Evolutionary conservation across 2,797 vertebrate species (phyloP).

Genomic region (Morelia viridis): DNA sequence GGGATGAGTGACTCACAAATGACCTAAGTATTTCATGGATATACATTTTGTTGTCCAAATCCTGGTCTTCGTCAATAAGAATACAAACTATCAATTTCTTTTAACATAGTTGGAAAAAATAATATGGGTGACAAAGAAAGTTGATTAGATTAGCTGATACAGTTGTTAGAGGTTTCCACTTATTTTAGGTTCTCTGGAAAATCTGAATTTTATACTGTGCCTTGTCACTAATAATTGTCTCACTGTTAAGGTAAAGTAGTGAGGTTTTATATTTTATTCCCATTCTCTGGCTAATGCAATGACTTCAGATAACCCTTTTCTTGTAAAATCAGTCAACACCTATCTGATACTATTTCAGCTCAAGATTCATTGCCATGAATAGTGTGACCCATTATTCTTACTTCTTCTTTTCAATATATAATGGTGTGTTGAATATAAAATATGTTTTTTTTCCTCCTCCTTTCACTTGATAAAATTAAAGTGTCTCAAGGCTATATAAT

Average conservation of each 20-base stretch:
- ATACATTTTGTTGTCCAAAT: not conserved
- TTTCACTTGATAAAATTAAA: conserved; percentile 41
- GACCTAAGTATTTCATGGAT: not conserved
- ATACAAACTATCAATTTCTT: not conserved
- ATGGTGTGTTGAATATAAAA: conserved; percentile 24
- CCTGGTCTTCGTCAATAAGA: not conserved
- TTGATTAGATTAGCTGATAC: not conserved
- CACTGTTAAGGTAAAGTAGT: conserved; percentile 10
- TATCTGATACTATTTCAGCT: conserved; percentile 28
- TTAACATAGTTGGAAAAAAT: not conserved
- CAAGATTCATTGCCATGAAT: conserved; percentile 24
- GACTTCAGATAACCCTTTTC: not conserved
- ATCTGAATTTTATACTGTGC: not conserved
- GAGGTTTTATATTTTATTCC: not conserved
- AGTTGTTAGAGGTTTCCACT: not conserved
- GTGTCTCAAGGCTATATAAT: conserved; percentile 3
- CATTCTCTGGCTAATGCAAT: conserved; percentile 20
- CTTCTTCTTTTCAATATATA: conserved; percentile 40
- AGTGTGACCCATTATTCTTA: conserved; percentile 17
- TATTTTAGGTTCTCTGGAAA: not conserved
- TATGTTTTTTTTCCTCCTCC: not conserved
- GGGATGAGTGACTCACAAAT: not conserved
- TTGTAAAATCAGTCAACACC: conserved; percentile 22
- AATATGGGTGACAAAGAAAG: not conserved
- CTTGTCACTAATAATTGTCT: conserved; percentile 17